These are phyloP conservation scores for Parauchenoglanis ngamensis DNA, from an alignment of 2,797 vertebrate species.

Conservation along the genomic window DNA sequence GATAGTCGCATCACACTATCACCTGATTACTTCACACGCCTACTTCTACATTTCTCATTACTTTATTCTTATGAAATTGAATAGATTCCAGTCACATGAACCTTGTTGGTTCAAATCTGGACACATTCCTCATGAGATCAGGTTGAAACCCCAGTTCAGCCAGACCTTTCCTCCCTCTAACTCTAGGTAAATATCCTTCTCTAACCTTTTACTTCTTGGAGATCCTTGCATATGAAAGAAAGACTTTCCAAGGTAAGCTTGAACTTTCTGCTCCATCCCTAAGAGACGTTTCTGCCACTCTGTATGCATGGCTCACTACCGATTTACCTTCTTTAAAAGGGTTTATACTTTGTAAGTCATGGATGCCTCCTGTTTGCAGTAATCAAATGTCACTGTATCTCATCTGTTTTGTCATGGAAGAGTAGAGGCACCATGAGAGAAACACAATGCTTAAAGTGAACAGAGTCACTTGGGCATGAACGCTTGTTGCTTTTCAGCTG, in stretches of 20 bases:
- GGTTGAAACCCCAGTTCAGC: background rate
- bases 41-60: background rate
- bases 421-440: constrained; percentile 1
- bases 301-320: constrained; percentile 57
- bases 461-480: constrained; percentile 18
- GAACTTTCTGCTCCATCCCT: constrained; percentile 54
- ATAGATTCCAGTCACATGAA: background rate
- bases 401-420: constrained; percentile 56
- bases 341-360: constrained; percentile 49
- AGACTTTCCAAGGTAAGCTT: constrained; percentile 58
- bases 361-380: constrained; percentile 51
- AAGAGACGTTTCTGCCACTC: constrained; percentile 60
- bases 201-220: constrained; percentile 13
- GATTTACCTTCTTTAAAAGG: constrained; percentile 48
- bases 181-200: constrained; percentile 8
- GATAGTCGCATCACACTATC: background rate
- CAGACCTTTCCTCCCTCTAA: background rate
- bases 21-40: no score
- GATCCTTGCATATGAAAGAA: constrained; percentile 39
- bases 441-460: constrained; percentile 47
- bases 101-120: background rate
- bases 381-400: constrained; percentile 63
- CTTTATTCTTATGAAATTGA: no score
- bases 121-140: background rate
- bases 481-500: constrained; percentile 50